These are phyloP conservation scores for Leptodactylus fuscus DNA, from an alignment of 2,113 vertebrate genomes.

Conservation along the genomic window DNA sequence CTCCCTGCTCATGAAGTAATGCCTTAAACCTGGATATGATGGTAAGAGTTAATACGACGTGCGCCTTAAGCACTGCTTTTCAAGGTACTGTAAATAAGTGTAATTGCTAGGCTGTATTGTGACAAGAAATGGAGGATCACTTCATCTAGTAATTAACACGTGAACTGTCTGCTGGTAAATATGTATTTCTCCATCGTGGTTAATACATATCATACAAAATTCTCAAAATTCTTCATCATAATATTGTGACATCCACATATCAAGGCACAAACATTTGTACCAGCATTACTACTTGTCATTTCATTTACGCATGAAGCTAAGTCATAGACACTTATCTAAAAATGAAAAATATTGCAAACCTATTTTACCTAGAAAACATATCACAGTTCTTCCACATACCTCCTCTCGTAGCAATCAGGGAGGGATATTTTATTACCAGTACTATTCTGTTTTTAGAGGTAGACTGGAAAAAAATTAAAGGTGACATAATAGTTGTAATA, in stretches of 20 bases:
- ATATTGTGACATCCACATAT: too few species aligned
- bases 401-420: too few species aligned
- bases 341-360: not conserved
- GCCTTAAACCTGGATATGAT: not conserved
- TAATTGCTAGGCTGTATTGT: constrained; percentile 18
- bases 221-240: too few species aligned
- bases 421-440: too few species aligned
- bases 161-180: constrained; percentile 28
- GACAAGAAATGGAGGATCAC: constrained; percentile 16
- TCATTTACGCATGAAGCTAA: not conserved
- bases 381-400: not conserved
- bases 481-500: not conserved
- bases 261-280: not conserved
- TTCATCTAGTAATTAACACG: constrained; percentile 44
- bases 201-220: not conserved
- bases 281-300: not conserved
- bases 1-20: too few species aligned
- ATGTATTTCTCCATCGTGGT: constrained; percentile 5
- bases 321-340: not conserved
- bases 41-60: not conserved
- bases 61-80: not conserved
- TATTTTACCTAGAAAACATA: not conserved
- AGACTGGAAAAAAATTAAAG: not conserved
- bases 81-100: not conserved
- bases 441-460: not conserved